Evolutionary conservation across 2,888 invertebrate species (phyloP).

Genomic region (Brachyptera putata): DNA sequence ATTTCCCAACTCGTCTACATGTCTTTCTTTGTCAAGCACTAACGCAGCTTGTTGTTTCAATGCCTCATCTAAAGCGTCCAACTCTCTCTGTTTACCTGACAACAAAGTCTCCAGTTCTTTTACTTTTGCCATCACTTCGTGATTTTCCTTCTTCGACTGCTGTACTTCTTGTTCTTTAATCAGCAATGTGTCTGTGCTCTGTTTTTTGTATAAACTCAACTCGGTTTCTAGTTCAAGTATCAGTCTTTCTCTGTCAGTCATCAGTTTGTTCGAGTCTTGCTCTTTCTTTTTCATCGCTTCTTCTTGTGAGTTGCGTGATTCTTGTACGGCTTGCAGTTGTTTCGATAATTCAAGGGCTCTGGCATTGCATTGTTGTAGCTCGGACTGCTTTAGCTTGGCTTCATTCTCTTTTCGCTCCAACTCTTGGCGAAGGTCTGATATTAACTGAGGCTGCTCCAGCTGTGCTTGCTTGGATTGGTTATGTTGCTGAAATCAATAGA

Average conservation of each 20-base stretch:
- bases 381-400: not conserved
- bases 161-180: not conserved
- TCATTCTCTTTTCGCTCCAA: not conserved
- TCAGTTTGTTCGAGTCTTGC: not conserved
- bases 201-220: not conserved
- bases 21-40: not conserved
- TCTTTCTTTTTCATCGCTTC: not conserved
- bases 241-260: not conserved
- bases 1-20: not conserved
- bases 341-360: not conserved
- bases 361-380: not conserved
- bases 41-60: not conserved
- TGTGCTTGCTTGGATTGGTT: no score
- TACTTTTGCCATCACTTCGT: not conserved
- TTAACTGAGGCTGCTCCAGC: no score
- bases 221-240: not conserved
- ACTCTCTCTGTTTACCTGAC: not conserved
- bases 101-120: not conserved
- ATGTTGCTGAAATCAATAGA: no score
- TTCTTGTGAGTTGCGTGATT: not conserved
- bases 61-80: not conserved
- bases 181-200: no score
- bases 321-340: constrained; percentile 10
- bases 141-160: not conserved
- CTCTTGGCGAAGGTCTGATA: no score